Conservation (phyloP, 2,113 vertebrate species). For the Scomber scombrus region DNA sequence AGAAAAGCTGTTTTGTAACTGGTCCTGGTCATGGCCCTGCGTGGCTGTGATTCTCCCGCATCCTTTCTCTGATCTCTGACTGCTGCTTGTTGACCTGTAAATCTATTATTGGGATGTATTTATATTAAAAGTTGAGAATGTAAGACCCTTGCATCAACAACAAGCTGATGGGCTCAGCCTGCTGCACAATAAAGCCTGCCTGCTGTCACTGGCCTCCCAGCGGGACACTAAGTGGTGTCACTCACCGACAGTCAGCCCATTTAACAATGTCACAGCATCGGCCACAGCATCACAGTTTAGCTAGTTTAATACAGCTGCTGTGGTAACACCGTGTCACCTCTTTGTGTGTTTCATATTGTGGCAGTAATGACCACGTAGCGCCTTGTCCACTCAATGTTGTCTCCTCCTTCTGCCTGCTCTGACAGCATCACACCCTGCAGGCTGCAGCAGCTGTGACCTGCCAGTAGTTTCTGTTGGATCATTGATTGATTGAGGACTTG, state of each 20-base stretch:
- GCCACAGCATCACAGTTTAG: slow-evolving; percentile 59
- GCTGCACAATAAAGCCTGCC: slow-evolving; percentile 39
- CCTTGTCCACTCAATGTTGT: slow-evolving; percentile 25
- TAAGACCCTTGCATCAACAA: slow-evolving; percentile 45
- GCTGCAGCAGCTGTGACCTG: slow-evolving; percentile 55
- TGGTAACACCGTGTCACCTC: slow-evolving; percentile 53
- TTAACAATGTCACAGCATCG: slow-evolving; percentile 71
- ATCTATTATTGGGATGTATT: slow-evolving; percentile 54
- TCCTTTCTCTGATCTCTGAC: slow-evolving; percentile 24
- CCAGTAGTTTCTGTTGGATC: slow-evolving; percentile 15
- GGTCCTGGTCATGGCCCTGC: neutral
- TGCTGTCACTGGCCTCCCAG: slow-evolving; percentile 43
- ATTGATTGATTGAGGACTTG: neutral
- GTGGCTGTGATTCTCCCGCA: neutral
- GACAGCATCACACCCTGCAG: slow-evolving; percentile 55
- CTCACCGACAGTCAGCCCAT: slow-evolving; percentile 28
- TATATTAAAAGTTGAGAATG: slow-evolving; percentile 18
- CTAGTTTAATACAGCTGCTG: slow-evolving; percentile 49
- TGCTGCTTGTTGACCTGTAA: slow-evolving; percentile 35
- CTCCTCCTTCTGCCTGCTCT: slow-evolving; percentile 32
- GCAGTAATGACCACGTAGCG: slow-evolving; percentile 32
- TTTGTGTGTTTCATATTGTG: slow-evolving; percentile 27
- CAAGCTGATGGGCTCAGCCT: slow-evolving; percentile 46
- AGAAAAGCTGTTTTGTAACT: neutral
- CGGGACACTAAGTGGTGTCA: slow-evolving; percentile 62